phyloP scores from a whole-genome alignment of 2,888 invertebrate genomes.

The Agapostemon virescens region DNA sequence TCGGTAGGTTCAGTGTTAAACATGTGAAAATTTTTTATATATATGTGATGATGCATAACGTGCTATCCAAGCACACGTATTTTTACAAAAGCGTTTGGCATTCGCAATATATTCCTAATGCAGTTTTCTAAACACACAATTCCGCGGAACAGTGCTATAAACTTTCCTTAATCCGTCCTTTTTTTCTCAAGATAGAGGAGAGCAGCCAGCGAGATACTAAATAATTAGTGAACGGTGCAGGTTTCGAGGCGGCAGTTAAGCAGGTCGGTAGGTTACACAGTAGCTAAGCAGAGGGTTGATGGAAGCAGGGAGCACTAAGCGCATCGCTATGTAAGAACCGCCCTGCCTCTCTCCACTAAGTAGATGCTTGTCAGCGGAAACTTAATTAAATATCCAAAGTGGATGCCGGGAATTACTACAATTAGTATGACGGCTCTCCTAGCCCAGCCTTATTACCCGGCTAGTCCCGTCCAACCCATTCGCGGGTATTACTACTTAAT shows the following conservation, averaged over 20 bases:
- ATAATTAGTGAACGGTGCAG: constrained; percentile 62
- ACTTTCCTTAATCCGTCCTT: constrained; percentile 34
- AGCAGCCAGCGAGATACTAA: constrained; percentile 49
- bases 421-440: constrained; percentile 79
- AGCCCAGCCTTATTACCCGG: constrained; percentile 71
- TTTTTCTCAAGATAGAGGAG: constrained; percentile 6
- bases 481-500: constrained; percentile 79
- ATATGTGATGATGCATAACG: not conserved
- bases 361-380: constrained; percentile 79
- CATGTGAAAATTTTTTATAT: too few species aligned
- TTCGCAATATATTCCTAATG: not conserved
- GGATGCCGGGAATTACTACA: constrained; percentile 79
- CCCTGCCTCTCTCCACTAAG: constrained; percentile 67
- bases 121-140: not conserved
- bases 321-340: constrained; percentile 64
- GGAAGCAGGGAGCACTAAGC: constrained; percentile 53
- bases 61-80: not conserved
- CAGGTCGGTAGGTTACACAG: constrained; percentile 66
- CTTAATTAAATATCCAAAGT: constrained; percentile 81
- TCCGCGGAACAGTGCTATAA: constrained; percentile 13
- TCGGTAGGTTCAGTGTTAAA: too few species aligned
- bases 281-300: constrained; percentile 61
- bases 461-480: constrained; percentile 73
- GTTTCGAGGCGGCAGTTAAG: constrained; percentile 62
- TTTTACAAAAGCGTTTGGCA: not conserved